Percentiles rank a stretch among this genome's conserved stretches.
Conservation (phyloP, 2,888 invertebrate species). For the Ornithoptera alexandrae region DNA sequence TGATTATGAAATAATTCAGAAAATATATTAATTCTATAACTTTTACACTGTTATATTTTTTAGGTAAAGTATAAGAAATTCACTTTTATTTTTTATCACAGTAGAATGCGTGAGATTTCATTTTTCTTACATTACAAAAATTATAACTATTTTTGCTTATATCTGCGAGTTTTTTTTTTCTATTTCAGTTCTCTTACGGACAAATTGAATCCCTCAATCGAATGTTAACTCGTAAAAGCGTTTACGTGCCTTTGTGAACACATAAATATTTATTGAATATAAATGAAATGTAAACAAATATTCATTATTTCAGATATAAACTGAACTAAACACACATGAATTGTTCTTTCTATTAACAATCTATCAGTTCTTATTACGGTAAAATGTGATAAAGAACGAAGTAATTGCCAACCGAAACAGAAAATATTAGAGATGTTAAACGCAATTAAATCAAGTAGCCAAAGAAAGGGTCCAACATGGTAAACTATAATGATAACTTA, state of each 20-base stretch:
- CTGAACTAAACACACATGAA: neutral
- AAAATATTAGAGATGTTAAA: too few species aligned
- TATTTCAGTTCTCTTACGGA: constrained; percentile 10
- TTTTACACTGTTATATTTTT: too few species aligned
- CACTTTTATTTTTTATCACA: neutral
- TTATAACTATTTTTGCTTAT: neutral
- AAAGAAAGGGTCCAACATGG: too few species aligned
- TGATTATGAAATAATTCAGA: too few species aligned
- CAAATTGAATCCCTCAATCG: constrained; percentile 21
- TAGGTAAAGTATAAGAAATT: neutral
- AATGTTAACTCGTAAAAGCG: constrained; percentile 22
- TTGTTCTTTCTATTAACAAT: too few species aligned
- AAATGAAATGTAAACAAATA: constrained; percentile 15
- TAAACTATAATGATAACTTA: too few species aligned
- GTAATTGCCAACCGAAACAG: too few species aligned
- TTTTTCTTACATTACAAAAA: neutral
- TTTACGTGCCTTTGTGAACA: constrained; percentile 18
- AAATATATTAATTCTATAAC: too few species aligned
- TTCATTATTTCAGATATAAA: constrained; percentile 2
- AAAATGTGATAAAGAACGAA: too few species aligned
- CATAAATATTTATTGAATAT: constrained; percentile 19
- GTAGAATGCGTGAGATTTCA: neutral
- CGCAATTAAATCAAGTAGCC: too few species aligned
- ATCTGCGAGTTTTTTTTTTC: neutral
- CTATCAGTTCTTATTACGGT: too few species aligned